Percentiles rank a stretch among this genome's conserved stretches.
Evolutionary conservation across 2,888 invertebrate genomes (phyloP).

Genomic region (Oeneis ivallda): DNA sequence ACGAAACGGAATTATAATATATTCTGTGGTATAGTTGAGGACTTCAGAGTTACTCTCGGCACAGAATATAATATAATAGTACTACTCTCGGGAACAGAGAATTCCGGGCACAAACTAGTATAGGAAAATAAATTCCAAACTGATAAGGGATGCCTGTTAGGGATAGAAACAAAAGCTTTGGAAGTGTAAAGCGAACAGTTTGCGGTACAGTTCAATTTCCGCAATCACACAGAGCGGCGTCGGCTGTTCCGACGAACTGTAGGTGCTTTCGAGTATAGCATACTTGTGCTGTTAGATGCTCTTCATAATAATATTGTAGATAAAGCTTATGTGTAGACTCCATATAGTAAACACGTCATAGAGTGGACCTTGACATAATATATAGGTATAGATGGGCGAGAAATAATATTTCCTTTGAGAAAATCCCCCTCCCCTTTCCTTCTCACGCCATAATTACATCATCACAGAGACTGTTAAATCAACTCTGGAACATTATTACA

Average conservation of each 20-base stretch:
- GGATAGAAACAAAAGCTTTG: slow-evolving; percentile 23
- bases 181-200: slow-evolving; percentile 34
- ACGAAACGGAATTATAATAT: too few relatives aligned
- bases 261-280: neutral
- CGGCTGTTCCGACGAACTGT: slow-evolving; percentile 48
- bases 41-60: too few relatives aligned
- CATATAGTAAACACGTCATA: neutral
- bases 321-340: neutral
- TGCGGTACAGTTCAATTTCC: slow-evolving; percentile 61
- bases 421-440: too few relatives aligned
- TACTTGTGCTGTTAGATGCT: neutral
- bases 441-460: too few relatives aligned
- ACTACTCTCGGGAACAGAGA: too few relatives aligned
- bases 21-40: too few relatives aligned
- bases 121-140: neutral
- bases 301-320: neutral
- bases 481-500: slow-evolving; percentile 9
- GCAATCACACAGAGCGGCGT: slow-evolving; percentile 61
- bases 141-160: slow-evolving; percentile 3
- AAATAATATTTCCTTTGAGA: too few relatives aligned
- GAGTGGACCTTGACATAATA: too few relatives aligned
- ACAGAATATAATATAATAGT: too few relatives aligned
- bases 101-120: neutral
- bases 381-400: too few relatives aligned
- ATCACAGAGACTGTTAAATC: neutral